Percentiles rank a stretch among this genome's conserved stretches.
Evolutionary conservation across 2,797 vertebrate genomes (phyloP).

Genomic region (Pygocentrus nattereri): DNA sequence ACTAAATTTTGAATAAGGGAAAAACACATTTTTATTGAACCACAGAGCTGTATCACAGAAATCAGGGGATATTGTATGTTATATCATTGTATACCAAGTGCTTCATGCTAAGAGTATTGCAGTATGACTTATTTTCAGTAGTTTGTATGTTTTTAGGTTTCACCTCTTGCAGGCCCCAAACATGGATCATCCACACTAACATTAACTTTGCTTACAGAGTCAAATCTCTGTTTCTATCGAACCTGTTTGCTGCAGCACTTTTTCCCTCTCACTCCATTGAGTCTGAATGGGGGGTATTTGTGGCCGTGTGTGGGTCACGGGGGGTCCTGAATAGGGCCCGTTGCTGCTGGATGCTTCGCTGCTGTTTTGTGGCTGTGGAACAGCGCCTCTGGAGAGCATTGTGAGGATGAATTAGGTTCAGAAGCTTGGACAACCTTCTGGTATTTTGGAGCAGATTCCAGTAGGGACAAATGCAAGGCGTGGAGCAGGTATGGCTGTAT

Average conservation of each 20-base stretch:
- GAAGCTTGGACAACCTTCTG: constrained; percentile 72
- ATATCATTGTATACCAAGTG: background rate
- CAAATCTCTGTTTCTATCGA: constrained; percentile 75
- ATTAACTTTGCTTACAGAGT: constrained; percentile 81
- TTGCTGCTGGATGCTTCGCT: constrained; percentile 76
- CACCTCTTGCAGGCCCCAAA: background rate
- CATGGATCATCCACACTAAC: constrained; percentile 52
- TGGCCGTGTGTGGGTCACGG: constrained; percentile 64
- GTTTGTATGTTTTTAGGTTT: constrained; percentile 29
- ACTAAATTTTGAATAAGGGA: too few relatives aligned
- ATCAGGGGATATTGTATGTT: background rate
- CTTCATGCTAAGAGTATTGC: background rate
- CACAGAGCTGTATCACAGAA: background rate
- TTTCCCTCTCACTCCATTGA: constrained; percentile 76
- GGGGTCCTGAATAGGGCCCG: constrained; percentile 73
- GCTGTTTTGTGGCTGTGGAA: constrained; percentile 61
- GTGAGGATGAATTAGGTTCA: constrained; percentile 68
- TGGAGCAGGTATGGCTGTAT: constrained; percentile 77
- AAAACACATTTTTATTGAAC: too few relatives aligned
- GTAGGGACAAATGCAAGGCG: constrained; percentile 68
- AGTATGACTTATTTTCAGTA: background rate
- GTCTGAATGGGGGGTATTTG: constrained; percentile 74
- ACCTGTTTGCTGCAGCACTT: constrained; percentile 83
- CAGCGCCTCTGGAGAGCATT: constrained; percentile 50
- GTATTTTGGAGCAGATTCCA: constrained; percentile 75